phyloP scores from a whole-genome alignment of 53 echinoderm and acorn worm species.

The Zoroaster sp. region DNA sequence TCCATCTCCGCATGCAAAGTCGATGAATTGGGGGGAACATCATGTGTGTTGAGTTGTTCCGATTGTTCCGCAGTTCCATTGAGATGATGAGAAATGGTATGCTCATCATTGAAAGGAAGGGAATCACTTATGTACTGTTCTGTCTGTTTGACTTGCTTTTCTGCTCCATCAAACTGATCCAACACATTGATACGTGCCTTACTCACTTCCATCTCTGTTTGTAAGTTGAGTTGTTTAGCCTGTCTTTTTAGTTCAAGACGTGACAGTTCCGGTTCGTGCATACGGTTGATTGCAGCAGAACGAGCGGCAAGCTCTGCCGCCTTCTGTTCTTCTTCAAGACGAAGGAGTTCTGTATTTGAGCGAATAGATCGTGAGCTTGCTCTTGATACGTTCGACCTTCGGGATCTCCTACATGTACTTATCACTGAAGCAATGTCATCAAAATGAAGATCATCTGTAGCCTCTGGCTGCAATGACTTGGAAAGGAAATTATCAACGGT shows the following conservation, averaged over 20 bases:
- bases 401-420: not conserved
- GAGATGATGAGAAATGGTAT: not conserved
- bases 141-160: not conserved
- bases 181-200: not conserved
- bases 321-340: slow-evolving; percentile 11
- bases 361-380: not conserved
- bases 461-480: not conserved
- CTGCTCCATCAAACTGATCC: not conserved
- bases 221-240: not conserved
- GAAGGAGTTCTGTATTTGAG: slow-evolving; percentile 3
- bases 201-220: slow-evolving; percentile 12
- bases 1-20: too few species aligned
- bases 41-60: not conserved
- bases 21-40: not conserved
- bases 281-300: not conserved
- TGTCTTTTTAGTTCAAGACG: not conserved
- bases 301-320: not conserved
- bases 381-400: not conserved
- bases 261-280: slow-evolving; percentile 2
- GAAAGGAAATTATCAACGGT: not conserved
- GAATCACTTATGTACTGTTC: not conserved
- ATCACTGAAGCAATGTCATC: not conserved
- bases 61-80: not conserved
- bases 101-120: not conserved
- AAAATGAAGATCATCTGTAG: not conserved